These are phyloP conservation scores for Tragelaphus buxtoni DNA, from an alignment of 2,113 vertebrate genomes.

Conservation along the genomic window DNA sequence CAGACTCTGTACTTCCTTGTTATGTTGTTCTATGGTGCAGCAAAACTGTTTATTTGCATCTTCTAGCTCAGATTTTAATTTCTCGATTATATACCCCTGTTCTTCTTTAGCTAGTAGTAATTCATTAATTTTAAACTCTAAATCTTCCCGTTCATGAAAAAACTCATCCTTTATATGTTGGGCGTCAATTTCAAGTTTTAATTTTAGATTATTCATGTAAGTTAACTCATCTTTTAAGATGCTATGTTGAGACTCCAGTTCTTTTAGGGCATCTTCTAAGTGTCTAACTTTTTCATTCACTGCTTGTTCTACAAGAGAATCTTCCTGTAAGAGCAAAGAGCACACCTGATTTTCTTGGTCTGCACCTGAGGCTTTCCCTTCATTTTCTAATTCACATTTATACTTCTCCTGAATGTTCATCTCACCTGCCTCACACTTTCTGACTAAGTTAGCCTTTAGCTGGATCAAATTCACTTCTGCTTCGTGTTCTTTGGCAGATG, in stretches of 20 bases:
- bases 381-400: slow-evolving; percentile 74
- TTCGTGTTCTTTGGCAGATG: slow-evolving; percentile 80
- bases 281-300: slow-evolving; percentile 77
- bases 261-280: slow-evolving; percentile 84
- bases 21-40: slow-evolving; percentile 62
- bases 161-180: slow-evolving; percentile 89
- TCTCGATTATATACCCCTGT: slow-evolving; percentile 77
- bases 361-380: slow-evolving; percentile 61
- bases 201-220: slow-evolving; percentile 91
- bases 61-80: slow-evolving; percentile 80
- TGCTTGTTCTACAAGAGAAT: slow-evolving; percentile 51
- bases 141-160: slow-evolving; percentile 91
- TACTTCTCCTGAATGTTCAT: slow-evolving; percentile 80
- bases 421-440: slow-evolving; percentile 83
- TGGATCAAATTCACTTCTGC: slow-evolving; percentile 84
- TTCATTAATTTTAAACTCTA: slow-evolving; percentile 98
- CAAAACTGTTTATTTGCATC: slow-evolving; percentile 53
- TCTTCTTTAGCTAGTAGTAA: slow-evolving; percentile 90
- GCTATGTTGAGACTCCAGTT: slow-evolving; percentile 89
- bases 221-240: slow-evolving; percentile 94
- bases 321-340: slow-evolving; percentile 24
- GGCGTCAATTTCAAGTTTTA: slow-evolving; percentile 90
- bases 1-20: slow-evolving; percentile 73
- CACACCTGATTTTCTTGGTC: slow-evolving; percentile 44
- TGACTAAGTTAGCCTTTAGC: slow-evolving; percentile 81